A percentile compares a stretch with the other conserved stretches of the same genome.
phyloP scores from a whole-genome alignment of 1,140 invertebrate genomes.

The Cyclargus thomasi region DNA sequence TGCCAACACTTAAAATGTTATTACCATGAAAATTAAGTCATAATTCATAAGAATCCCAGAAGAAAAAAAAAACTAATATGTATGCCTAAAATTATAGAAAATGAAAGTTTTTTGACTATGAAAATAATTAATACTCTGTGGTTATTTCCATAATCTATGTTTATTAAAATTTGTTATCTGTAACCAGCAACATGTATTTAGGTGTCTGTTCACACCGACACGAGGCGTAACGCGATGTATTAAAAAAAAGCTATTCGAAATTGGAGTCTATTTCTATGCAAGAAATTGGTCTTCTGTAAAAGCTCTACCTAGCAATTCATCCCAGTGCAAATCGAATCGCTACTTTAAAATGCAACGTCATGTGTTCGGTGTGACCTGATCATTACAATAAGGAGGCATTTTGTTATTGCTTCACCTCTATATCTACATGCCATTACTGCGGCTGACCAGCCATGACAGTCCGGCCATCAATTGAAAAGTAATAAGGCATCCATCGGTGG shows the following conservation, averaged over 20 bases:
- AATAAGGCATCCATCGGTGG: conserved; percentile 14
- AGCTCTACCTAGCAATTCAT: no score
- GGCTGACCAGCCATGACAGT: background rate
- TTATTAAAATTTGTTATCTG: conserved; percentile 11
- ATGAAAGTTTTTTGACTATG: background rate
- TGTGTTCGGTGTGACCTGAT: no score
- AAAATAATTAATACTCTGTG: conserved; percentile 10
- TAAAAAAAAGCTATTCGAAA: no score
- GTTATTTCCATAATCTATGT: conserved; percentile 10
- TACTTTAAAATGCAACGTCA: no score
- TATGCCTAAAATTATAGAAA: background rate
- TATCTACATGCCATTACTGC: background rate
- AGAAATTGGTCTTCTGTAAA: no score
- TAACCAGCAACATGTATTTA: background rate
- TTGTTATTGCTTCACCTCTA: conserved; percentile 7
- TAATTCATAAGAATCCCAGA: no score
- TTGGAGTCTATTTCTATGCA: no score
- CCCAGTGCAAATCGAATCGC: no score
- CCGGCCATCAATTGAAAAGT: background rate
- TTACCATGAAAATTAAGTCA: no score
- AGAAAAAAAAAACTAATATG: background rate
- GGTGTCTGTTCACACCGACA: no score
- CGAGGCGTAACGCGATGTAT: no score
- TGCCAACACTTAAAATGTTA: background rate
- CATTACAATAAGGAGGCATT: background rate